A percentile compares a stretch with the other conserved stretches of the same genome.
These are phyloP conservation scores for Cyrtorhinus lividipennis DNA, from an alignment of 1,140 invertebrate genomes.

Conservation along the genomic window DNA sequence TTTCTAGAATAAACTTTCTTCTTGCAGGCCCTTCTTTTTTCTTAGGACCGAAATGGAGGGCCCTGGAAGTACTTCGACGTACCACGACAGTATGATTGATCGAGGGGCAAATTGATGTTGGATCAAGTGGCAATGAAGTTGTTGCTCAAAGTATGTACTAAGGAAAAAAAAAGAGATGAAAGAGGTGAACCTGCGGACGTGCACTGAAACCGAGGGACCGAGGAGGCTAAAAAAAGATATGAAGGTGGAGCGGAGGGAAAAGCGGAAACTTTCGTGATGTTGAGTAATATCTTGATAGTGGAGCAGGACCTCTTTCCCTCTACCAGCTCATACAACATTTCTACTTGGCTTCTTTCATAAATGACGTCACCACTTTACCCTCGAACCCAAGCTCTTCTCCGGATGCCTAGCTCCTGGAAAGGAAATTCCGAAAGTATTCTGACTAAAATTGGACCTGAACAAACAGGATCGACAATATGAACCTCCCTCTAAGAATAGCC, in stretches of 20 bases:
- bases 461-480: too few species aligned
- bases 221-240: background rate
- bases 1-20: too few species aligned
- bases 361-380: too few species aligned
- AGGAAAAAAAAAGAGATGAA: background rate
- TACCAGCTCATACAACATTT: too few species aligned
- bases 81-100: constrained; percentile 2
- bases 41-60: background rate
- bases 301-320: too few species aligned
- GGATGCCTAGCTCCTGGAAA: too few species aligned
- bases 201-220: background rate
- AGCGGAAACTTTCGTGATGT: background rate
- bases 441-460: too few species aligned
- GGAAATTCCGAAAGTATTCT: too few species aligned
- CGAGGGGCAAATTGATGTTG: background rate
- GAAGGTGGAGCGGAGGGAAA: background rate
- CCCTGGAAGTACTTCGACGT: too few species aligned
- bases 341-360: too few species aligned
- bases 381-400: too few species aligned
- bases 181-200: background rate
- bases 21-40: background rate
- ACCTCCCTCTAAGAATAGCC: too few species aligned
- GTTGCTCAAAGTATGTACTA: background rate
- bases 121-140: constrained; percentile 9
- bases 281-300: background rate